Evolutionary conservation across 2,113 vertebrate species (phyloP).

Genomic region (Oreochromis aureus): DNA sequence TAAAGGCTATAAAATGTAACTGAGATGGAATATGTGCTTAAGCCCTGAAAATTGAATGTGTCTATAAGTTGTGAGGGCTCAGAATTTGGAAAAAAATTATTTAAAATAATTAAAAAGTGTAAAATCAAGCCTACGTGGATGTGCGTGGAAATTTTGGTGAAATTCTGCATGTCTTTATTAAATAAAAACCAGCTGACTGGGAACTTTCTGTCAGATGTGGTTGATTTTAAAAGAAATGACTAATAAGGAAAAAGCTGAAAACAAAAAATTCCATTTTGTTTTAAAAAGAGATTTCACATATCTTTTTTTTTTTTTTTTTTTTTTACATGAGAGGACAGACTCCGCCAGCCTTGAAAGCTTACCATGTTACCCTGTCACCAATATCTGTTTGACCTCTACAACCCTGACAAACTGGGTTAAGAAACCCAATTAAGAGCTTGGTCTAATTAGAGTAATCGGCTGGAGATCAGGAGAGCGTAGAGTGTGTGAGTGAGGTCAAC

Average conservation of each 20-base stretch:
- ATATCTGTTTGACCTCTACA: slow-evolving; percentile 26
- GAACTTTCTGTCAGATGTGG: not conserved
- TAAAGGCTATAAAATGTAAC: not conserved
- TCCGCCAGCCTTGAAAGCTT: not conserved
- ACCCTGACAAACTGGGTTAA: slow-evolving; percentile 47
- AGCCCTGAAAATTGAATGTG: not conserved
- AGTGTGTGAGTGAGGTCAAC: slow-evolving; percentile 9
- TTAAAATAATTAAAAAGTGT: not conserved
- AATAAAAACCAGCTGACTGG: not conserved
- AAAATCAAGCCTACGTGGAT: not conserved
- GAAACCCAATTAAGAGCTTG: slow-evolving; percentile 42
- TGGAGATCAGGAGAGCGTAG: not conserved
- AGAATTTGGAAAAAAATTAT: not conserved
- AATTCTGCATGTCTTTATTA: not conserved
- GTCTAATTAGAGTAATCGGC: slow-evolving; percentile 46
- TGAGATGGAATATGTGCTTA: not conserved
- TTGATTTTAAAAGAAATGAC: not conserved
- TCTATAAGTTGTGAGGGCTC: not conserved
- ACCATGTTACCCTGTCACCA: not conserved
- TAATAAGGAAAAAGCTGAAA: not conserved
- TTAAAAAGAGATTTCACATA: not conserved
- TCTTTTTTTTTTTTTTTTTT: not conserved
- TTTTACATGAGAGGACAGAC: not conserved
- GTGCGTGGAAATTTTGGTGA: not conserved
- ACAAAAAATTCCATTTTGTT: not conserved